These are phyloP conservation scores for Ricordea florida DNA, from an alignment of 92 coral and sea anemone species.

Conservation along the genomic window DNA sequence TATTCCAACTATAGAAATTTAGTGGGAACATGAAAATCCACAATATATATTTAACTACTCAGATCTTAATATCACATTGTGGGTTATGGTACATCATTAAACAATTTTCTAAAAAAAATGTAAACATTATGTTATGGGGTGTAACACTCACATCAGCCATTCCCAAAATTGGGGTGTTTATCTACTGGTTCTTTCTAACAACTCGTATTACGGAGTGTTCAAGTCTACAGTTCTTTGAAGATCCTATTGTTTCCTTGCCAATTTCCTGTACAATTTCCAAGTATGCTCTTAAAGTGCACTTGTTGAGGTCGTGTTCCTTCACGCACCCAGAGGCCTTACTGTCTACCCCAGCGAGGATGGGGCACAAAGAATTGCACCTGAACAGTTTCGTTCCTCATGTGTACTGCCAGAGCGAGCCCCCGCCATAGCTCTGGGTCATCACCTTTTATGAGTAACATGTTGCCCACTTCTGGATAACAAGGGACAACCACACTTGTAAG, in stretches of 20 bases:
- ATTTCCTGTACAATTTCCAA: neutral
- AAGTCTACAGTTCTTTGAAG: neutral
- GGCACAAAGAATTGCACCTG: slow-evolving; percentile 12
- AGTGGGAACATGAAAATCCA: no score
- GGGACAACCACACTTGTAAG: slow-evolving; percentile 16
- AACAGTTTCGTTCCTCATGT: neutral
- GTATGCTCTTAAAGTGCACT: neutral
- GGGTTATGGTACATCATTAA: no score
- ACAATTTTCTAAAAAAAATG: no score
- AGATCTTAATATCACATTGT: no score
- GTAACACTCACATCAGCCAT: neutral
- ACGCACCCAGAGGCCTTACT: slow-evolving; percentile 10
- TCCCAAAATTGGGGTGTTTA: neutral
- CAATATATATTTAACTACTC: no score
- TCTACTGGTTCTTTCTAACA: neutral
- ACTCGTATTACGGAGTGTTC: neutral
- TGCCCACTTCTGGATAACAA: slow-evolving; percentile 9
- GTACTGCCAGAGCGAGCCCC: neutral
- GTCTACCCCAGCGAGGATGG: slow-evolving; percentile 25
- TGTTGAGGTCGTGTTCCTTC: slow-evolving; percentile 2
- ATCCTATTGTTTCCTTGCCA: neutral
- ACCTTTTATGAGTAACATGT: slow-evolving; percentile 19
- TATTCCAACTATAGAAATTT: no score
- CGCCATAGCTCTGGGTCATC: slow-evolving; percentile 34
- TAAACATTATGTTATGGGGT: no score